A percentile compares a stretch with the other conserved stretches of the same genome.
phyloP scores from a whole-genome alignment of 1,140 invertebrate genomes.

The Drosophila sp. region DNA sequence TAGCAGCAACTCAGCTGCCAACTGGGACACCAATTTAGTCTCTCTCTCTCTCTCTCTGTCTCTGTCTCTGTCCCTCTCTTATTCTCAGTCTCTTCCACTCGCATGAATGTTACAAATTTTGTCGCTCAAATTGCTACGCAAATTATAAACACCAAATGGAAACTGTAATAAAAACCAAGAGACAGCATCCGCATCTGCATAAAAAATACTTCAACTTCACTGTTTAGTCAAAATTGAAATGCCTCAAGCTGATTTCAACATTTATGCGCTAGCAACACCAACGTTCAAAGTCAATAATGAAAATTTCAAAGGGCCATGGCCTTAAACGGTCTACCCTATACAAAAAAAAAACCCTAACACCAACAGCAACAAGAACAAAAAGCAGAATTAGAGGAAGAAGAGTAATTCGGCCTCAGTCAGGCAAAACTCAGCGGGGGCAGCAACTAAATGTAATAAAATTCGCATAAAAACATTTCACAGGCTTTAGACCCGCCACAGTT shows the following conservation, averaged over 20 bases:
- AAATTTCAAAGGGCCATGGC: slow-evolving; percentile 53
- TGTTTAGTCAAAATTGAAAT: slow-evolving; percentile 70
- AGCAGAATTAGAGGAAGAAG: too few species aligned
- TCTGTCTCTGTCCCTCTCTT: neutral
- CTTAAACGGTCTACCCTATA: slow-evolving; percentile 45
- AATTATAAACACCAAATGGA: slow-evolving; percentile 79
- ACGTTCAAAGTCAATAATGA: slow-evolving; percentile 76
- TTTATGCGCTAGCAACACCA: slow-evolving; percentile 56
- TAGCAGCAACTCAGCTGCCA: slow-evolving; percentile 26
- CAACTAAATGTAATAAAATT: slow-evolving; percentile 79
- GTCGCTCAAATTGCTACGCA: slow-evolving; percentile 74
- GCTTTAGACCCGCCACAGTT: slow-evolving; percentile 50
- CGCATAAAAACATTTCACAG: slow-evolving; percentile 78
- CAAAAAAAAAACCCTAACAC: slow-evolving; percentile 1
- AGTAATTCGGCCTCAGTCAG: slow-evolving; percentile 1
- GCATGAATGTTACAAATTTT: slow-evolving; percentile 73
- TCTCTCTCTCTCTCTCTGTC: neutral
- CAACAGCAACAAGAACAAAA: slow-evolving; percentile 4
- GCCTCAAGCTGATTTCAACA: slow-evolving; percentile 75
- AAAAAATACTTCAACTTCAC: slow-evolving; percentile 51
- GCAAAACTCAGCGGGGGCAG: slow-evolving; percentile 19
- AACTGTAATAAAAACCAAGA: slow-evolving; percentile 64
- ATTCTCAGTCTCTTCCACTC: neutral
- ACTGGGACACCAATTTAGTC: slow-evolving; percentile 66
- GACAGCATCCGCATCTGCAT: slow-evolving; percentile 42